Base-by-base conservation (phyloP, 2,888 invertebrate species). In the Resseliella maxima region DNA sequence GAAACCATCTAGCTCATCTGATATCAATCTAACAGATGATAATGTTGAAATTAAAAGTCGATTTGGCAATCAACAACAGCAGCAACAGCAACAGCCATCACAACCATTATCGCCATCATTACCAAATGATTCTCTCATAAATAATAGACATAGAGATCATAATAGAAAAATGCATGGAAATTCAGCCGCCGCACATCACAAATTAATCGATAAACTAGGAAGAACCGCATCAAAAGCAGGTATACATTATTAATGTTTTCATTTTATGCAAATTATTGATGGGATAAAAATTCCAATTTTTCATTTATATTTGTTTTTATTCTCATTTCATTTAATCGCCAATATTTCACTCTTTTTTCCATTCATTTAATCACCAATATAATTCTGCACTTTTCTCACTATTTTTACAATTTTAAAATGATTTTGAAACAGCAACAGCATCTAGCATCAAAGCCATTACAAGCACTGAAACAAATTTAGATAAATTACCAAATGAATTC, bases 401-500 rank as follows among this genome's bases (percentile, higher is more conserved):
- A 45, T 45, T 45, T 45, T 45, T 45, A 15, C 46, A 50, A 50
- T 50, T 50, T 12, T 41, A 12, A 41, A 12, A 15, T 50, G 8
- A 15, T 50, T 50, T 50, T 50, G 46, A 0, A 2, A 12, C 72
- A 72, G 72, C 72, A 72, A 72, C 72, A 72, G n/a, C 72, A 31
- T 72, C 35, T 12, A 72, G 72, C 31, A 72, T 31, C 31, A 72
- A 72, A 72, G 72, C 12, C 31, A 72, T 35, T 72, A 15, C 31
- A 5, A 72, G 72, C 72, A 72, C 72, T 31, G 72, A 72, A 72
- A 35, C 72, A 72, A 72, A 72, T 72, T 72, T 72, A 72, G 72
- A 72, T 72, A 72, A 72, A 72, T 72, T 72, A 72, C 72, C 72
- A 72, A 72, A 72, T 72, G 72, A 72, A 72, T 72, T 72, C 35